Base-by-base conservation (phyloP, 2,888 invertebrate species). In the Drosophila borealis region DNA sequence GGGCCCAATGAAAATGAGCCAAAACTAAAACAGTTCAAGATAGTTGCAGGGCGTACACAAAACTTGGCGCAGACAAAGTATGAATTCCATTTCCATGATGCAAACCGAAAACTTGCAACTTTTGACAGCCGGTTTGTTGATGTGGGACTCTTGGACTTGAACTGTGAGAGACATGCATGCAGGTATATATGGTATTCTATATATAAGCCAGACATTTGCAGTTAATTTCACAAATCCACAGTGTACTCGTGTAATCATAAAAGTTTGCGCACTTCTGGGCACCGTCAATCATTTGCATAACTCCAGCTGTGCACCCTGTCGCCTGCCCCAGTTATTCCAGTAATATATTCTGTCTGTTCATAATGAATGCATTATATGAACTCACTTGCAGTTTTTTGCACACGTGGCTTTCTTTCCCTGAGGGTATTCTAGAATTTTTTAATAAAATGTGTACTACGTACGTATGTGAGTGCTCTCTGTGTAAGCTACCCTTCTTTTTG, bases 161-260 rank as follows among this genome's bases (percentile, higher is more conserved):
- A 42, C n/a, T 6, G 10, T n/a, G 4, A 5, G 14, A 14, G 21
- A 17, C 21, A 42, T 8, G 21, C n/a, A 19, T n/a, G 21, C 10
- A 9, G 2, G 21, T 11, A 13, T 33, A 63, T 13, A 25, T 33
- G 21, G 2, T 3, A n/a, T 4, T 17, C 14, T 29, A 34, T 29
- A 34, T 8, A 8, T 45, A 9, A 37, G 29, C 17, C 62, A 59
- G 50, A 56, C 59, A 69, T 60, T 78, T 74, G 68, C 78, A 74
- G 72, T 73, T 74, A 73, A 73, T 73, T 73, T 73, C 37, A 63
- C 56, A 79, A 74, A 79, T 74, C 74, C 63, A 60, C 59, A 55
- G 79, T 68, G 79, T 46, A 42, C 46, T 68, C 70, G 59, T 63
- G 75, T 75, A 75, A 75, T 79, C 80, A 69, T 79, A 74, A 79